Evolutionary conservation across 2,888 invertebrate genomes (phyloP).

Genomic region (Ferdinandea cuprea): DNA sequence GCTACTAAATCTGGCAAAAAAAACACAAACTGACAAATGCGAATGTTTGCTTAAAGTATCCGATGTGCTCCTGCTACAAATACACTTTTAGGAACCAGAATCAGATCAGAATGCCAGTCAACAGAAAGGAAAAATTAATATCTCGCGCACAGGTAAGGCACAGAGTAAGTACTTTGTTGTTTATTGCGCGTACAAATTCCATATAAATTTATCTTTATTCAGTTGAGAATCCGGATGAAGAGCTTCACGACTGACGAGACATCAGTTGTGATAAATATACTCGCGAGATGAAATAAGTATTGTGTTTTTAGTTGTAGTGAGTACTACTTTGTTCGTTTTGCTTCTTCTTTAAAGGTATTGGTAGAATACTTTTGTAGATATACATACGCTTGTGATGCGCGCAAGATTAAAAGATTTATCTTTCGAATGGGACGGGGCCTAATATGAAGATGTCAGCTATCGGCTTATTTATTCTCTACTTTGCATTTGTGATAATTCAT

Average conservation of each 20-base stretch:
- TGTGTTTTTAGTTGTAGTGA: slow-evolving; percentile 17
- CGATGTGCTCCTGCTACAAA: slow-evolving; percentile 31
- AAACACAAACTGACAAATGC: slow-evolving; percentile 17
- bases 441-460: slow-evolving; percentile 2
- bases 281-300: slow-evolving; percentile 40
- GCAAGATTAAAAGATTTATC: slow-evolving; percentile 58
- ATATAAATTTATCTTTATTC: slow-evolving; percentile 43
- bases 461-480: slow-evolving; percentile 36
- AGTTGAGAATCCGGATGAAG: slow-evolving; percentile 22
- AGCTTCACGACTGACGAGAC: slow-evolving; percentile 30
- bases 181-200: slow-evolving; percentile 37
- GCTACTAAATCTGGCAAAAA: slow-evolving; percentile 36
- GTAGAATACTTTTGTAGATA: slow-evolving; percentile 2
- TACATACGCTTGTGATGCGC: neutral
- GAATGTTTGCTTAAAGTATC: neutral
- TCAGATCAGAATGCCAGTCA: slow-evolving; percentile 38
- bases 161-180: slow-evolving; percentile 6
- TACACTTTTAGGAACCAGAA: slow-evolving; percentile 47
- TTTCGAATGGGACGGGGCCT: slow-evolving; percentile 11
- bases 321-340: too few species aligned
- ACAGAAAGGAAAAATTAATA: slow-evolving; percentile 44
- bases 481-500: slow-evolving; percentile 42
- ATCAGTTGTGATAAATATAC: slow-evolving; percentile 32
- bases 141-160: slow-evolving; percentile 12
- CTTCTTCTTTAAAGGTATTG: too few species aligned